Percentiles rank a stretch among this genome's conserved stretches.
Evolutionary conservation across 2,888 invertebrate genomes (phyloP).

Genomic region (Nymphalis urticae): DNA sequence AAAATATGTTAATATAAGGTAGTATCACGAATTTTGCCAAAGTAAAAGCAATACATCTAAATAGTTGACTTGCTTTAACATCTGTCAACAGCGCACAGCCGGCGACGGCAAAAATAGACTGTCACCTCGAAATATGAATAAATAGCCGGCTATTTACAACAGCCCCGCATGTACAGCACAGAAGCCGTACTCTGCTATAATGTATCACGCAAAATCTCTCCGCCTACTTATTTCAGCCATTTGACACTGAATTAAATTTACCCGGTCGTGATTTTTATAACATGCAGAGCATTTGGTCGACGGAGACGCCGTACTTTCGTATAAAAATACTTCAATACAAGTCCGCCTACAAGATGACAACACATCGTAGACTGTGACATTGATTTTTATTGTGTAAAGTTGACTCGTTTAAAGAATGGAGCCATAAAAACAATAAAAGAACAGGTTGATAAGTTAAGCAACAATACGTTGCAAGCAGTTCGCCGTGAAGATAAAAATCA

Average conservation of each 20-base stretch:
- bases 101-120: conserved; percentile 56
- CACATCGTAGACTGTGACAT: conserved; percentile 13
- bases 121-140: conserved; percentile 65
- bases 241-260: conserved; percentile 25
- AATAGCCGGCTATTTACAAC: conserved; percentile 54
- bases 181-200: conserved; percentile 45
- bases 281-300: not conserved
- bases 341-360: conserved; percentile 17
- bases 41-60: conserved; percentile 22
- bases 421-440: conserved; percentile 20
- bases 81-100: conserved; percentile 38
- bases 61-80: conserved; percentile 26
- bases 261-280: conserved; percentile 17
- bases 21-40: conserved; percentile 11
- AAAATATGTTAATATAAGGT: too few relatives aligned
- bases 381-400: conserved; percentile 18
- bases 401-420: conserved; percentile 19
- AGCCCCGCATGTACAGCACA: conserved; percentile 43
- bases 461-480: conserved; percentile 5
- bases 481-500: conserved; percentile 8
- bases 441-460: conserved; percentile 18
- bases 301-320: not conserved
- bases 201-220: conserved; percentile 43
- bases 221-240: conserved; percentile 36
- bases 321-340: conserved; percentile 11